Base-by-base conservation (phyloP, 2,888 invertebrate genomes). In the Cheilosia vulpina region DNA sequence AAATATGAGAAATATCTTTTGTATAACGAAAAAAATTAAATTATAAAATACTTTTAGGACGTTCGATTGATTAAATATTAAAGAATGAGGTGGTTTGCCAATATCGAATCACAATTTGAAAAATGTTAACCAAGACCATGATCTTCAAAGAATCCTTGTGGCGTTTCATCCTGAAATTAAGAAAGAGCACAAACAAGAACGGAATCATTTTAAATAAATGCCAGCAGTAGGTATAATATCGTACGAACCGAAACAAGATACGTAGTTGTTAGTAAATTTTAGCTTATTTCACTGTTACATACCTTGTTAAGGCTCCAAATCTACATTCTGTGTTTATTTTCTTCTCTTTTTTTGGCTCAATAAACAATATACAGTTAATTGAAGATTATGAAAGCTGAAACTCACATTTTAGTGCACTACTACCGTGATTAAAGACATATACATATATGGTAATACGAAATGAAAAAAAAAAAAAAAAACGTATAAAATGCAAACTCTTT, bases 91-190 rank as follows among this genome's bases (percentile, higher is more conserved):
- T 27, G 24, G 7, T 66, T 57, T 69, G 52, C 38, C 60, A 77
- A 63, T 65, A 19, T 17, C 11, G 50, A 50, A 50, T 55, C 15
- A 50, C 34, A 63, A 73, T 19, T 66, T 38, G 19, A 55, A 4
- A 19, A 55, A 24, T 13, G 82, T 94, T 96, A 98, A 90, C 98
- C 98, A 89, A 99, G 95, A 88, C 99, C 99, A 93, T 99, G 98
- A 94, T 99, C 99, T 93, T 99, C 99, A 93, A 99, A 99, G 94
- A 99, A 98, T 90, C 99, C 99, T 93, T 99, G 99, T 72, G 99
- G 99, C 76, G 99, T 99, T 94, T 99, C 99, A 94, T 99, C 99
- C 98, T 99, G 95, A 91, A 97, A 97, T 94, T 94, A 94, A 93
- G 93, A 88, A 24, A 87, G 88, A 80, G 83, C 52, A 45, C 45